Conservation (phyloP, 2,113 vertebrate species). For the Engraulis encrasicolus region DNA sequence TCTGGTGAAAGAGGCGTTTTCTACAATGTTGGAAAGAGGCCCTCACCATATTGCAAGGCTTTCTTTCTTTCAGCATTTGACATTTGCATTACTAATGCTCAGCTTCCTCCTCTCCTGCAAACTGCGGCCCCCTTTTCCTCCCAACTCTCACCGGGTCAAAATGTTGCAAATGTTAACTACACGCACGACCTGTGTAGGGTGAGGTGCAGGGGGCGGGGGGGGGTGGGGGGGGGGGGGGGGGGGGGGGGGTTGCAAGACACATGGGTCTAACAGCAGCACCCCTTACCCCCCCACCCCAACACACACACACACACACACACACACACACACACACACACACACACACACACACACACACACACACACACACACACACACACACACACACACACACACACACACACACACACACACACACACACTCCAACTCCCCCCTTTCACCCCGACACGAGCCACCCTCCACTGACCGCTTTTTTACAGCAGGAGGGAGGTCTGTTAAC, state of each 20-base stretch:
- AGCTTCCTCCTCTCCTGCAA: conserved; percentile 9
- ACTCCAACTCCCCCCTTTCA: no score
- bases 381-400: no score
- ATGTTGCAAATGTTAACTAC: conserved; percentile 39
- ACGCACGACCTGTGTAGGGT: conserved; percentile 34
- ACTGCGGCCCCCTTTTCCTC: conserved; percentile 1
- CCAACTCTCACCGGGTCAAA: conserved; percentile 27
- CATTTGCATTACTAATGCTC: conserved; percentile 31
- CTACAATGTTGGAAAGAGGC: not conserved
- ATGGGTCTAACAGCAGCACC: not conserved
- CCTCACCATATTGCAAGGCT: no score
- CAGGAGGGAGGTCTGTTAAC: conserved; percentile 46
- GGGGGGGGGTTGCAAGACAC: not conserved
- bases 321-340: no score
- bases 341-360: no score
- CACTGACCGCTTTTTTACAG: conserved; percentile 32
- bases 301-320: no score
- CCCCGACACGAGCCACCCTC: not conserved
- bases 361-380: no score
- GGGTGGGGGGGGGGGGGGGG: not conserved
- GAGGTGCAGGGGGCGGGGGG: not conserved
- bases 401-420: no score
- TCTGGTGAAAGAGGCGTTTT: not conserved
- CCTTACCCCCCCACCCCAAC: not conserved
- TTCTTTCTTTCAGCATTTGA: no score